phyloP scores from a whole-genome alignment of 2,113 vertebrate species.

The Orcinus orca region DNA sequence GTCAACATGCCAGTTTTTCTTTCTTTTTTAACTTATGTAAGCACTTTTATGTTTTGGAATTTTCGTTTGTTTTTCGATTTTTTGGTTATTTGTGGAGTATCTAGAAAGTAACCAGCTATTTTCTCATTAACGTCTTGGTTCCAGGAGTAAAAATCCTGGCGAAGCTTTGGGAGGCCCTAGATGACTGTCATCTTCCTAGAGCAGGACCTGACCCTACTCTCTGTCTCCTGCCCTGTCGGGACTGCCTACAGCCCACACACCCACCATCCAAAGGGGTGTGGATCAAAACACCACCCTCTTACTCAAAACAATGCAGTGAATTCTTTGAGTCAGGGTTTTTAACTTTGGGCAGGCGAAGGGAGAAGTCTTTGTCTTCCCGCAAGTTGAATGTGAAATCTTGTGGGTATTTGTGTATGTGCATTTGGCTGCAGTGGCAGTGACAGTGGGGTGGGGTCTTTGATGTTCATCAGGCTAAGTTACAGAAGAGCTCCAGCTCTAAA shows the following conservation, averaged over 20 bases:
- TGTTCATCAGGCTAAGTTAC: not conserved
- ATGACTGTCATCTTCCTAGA: not conserved
- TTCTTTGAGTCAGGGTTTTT: not conserved
- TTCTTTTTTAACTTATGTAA: not conserved
- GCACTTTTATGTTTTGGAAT: not conserved
- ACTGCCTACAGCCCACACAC: not conserved
- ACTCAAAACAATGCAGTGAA: not conserved
- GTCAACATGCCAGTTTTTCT: not conserved
- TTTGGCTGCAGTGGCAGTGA: not conserved
- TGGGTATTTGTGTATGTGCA: not conserved
- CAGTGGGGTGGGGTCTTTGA: not conserved
- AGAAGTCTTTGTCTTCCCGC: not conserved
- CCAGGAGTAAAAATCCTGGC: not conserved
- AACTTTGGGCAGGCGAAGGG: not conserved
- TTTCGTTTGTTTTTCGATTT: constrained; percentile 2
- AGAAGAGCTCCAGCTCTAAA: not conserved
- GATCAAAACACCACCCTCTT: not conserved
- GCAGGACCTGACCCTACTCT: not conserved
- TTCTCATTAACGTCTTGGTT: not conserved
- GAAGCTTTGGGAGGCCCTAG: not conserved
- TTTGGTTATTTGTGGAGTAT: not conserved
- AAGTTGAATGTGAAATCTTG: not conserved
- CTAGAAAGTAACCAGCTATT: constrained; percentile 9
- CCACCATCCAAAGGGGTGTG: not conserved
- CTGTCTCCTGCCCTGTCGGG: not conserved